Evolutionary conservation across 1,140 invertebrate species (phyloP), one percentile per base, ranked within the genome.

Genomic region (Ips typographus): DNA sequence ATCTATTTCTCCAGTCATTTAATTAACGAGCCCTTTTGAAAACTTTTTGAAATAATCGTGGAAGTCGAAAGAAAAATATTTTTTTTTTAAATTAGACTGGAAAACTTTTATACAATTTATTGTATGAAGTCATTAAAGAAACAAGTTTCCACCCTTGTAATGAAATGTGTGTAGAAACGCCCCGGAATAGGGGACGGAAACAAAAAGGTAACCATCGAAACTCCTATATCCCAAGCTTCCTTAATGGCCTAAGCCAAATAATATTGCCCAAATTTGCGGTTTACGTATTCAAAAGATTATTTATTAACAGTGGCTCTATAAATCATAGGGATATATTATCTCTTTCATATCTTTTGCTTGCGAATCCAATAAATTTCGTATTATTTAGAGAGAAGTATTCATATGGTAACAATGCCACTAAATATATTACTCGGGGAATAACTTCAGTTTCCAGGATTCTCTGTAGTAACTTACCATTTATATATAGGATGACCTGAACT

Each of bases 301-400:
- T 49, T 49, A 49, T 49, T 49, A 49, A 49, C 44, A 49, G 44
- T 22, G 22, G 44, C 22, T 49, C 44, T 49, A 49, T 49, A 49
- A 49, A 49, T 49, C 44, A 49, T 49, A 49, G 44, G 44, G 22
- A 49, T 49, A 49, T 49, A 49, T 49, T 49, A 49, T 49, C 44
- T 49, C 44, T 49, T 22, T 22, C 6, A 49, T 8, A 49, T 49
- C 44, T 49, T 49, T 49, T 22, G 44, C 44, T 49, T 49, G 44
- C 44, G 44, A 49, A 49, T 2, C 44, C 44, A 49, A 49, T 49
- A 49, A 49, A 49, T 49, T 49, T 49, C 6, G 44, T 49, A 49
- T 49, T 49, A 49, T 49, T 49, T 49, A 49, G 44, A 49, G 22
- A 22, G 44, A 49, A 49, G 44, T 49, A 49, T 49, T 49, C 44